Evolutionary conservation across 2,113 vertebrate species (phyloP), one percentile per base, ranked within the genome.

Genomic region (Cheilinus undulatus): DNA sequence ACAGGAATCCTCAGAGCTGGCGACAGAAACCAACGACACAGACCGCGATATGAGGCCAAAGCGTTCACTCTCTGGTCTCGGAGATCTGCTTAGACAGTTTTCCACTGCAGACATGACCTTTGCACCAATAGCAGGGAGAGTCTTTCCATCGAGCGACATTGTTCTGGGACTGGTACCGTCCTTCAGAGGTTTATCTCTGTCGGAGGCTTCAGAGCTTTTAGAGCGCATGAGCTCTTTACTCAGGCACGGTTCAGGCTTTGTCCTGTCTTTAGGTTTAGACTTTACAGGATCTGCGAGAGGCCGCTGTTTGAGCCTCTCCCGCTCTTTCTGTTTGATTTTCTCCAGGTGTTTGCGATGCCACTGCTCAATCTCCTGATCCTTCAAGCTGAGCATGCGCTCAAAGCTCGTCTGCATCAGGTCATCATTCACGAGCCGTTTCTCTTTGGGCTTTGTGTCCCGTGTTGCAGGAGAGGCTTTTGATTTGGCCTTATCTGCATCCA

Each of bases 391-490:
- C 98, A 99, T 99, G 71, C 97, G 93, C 91, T 99, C 98, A 22
- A 99, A 99, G 91, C 98, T 99, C 52, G 98, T 99, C 91, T 99
- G 96, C 97, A 99, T 99, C 81, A 99, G 91, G 88, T 99, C 98
- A 40, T 99, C 98, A 0, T 99, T 98, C n/a, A 98, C 96, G 7
- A 99, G 90, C 54, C 97, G 93, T 71, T 99, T 99, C 64, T 99
- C 97, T 91, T 97, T 99, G 58, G 97, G 97, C 57, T 95, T 94
- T 72, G 76, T 30, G 59, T 98, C 97, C 81, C 96, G 96, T 0
- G 92, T 49, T n/a, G 91, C 89, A 26, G 93, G 80, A 10, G 92
- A 89, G 63, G 91, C 83, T 83, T 97, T 99, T 26, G 92, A 82
- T 78, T 98, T 99, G 76, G 82, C 71, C 64, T 95, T 95, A 50